Conservation (phyloP, 2,113 vertebrate genomes). For the Cygnus atratus region DNA sequence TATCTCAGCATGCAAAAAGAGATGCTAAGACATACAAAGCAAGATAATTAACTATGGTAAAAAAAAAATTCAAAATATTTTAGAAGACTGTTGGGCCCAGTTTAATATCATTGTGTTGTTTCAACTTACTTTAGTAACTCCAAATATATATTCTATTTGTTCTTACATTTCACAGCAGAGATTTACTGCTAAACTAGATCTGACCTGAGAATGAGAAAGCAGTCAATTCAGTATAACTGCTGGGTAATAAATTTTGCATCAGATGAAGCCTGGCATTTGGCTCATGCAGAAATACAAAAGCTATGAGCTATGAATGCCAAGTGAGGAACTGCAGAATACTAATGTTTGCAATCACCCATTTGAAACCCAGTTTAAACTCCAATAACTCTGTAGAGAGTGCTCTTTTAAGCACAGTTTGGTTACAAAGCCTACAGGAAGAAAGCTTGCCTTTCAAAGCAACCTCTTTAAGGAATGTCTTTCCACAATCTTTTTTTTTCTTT, state of each 20-base stretch:
- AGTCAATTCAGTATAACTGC: constrained; percentile 4
- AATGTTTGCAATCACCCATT: neutral
- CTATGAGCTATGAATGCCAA: constrained; percentile 9
- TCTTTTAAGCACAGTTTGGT: neutral
- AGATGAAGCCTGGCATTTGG: neutral
- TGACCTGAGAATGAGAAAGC: constrained; percentile 35
- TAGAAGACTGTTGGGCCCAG: constrained; percentile 14
- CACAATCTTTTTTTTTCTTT: neutral
- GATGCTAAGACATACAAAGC: neutral
- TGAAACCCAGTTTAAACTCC: neutral
- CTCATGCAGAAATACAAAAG: neutral
- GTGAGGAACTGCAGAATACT: neutral
- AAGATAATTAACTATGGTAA: neutral
- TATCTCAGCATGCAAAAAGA: neutral
- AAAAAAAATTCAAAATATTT: neutral
- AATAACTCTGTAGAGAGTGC: neutral
- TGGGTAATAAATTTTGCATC: constrained; percentile 30
- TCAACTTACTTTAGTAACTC: constrained; percentile 79
- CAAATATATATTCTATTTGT: constrained; percentile 73
- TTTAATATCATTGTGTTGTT: constrained; percentile 13
- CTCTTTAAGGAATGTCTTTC: neutral
- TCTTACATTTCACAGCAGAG: constrained; percentile 75
- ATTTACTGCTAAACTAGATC: constrained; percentile 65
- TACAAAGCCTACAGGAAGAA: neutral
- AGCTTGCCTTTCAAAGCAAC: neutral